Evolutionary conservation across 2,113 vertebrate genomes (phyloP).

Genomic region (Bos indicus): DNA sequence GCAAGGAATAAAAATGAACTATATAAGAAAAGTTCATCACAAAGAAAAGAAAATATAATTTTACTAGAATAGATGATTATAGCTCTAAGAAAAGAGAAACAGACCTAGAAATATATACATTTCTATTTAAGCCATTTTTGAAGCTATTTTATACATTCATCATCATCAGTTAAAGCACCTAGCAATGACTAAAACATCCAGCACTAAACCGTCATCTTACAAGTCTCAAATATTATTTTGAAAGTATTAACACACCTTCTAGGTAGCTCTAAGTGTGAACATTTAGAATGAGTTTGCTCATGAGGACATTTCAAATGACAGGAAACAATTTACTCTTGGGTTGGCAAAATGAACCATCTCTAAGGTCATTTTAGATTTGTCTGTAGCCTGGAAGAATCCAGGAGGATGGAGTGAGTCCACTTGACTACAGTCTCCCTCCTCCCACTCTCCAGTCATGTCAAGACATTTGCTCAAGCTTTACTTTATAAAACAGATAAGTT

Average conservation of each 20-base stretch:
- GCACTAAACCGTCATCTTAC: neutral
- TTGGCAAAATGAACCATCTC: neutral
- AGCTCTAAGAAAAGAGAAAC: neutral
- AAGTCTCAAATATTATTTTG: neutral
- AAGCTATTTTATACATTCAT: neutral
- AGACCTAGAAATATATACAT: neutral
- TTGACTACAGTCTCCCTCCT: neutral
- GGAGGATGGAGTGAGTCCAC: neutral
- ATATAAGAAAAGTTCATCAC: neutral
- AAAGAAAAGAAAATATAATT: slow-evolving; percentile 1
- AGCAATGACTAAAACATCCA: neutral
- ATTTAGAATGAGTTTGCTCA: neutral
- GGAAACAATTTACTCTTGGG: neutral
- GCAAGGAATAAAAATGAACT: neutral
- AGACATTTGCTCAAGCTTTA: neutral
- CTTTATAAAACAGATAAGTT: neutral
- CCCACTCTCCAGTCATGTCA: neutral
- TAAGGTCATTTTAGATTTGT: neutral
- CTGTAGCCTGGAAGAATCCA: neutral
- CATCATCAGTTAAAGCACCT: neutral
- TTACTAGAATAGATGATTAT: neutral
- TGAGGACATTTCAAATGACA: neutral
- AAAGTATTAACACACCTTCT: neutral
- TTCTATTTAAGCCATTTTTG: neutral
- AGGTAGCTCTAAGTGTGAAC: neutral